Base-by-base conservation (phyloP, 2,113 vertebrate species). In the Blennius ocellaris region DNA sequence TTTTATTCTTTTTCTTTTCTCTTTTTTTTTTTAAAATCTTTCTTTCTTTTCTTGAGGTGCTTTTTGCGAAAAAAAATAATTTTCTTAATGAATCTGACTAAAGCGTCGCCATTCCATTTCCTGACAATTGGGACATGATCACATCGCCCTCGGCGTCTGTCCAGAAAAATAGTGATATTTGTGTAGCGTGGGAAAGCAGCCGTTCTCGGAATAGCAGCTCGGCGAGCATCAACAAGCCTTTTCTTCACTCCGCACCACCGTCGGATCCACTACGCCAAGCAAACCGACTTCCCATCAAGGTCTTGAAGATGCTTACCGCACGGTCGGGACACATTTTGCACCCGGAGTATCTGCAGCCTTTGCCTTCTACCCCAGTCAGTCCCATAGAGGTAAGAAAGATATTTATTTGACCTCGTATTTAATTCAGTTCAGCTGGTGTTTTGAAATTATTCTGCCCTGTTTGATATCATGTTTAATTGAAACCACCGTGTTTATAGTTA, bases 261-360 rank as follows among this genome's bases (percentile, higher is more conserved):
- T 96, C 93, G 82, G 96, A 99, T 87, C 98, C 97, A 87, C 92
- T 95, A 90, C 96, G 98, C 87, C 98, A 99, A 96, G 97, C 98
- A 17, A 97, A 95, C 76, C 94, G 98, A 89, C 95, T 99, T 83
- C 98, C 96, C 79, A 98, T 99, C 93, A 98, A 98, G 95, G 94
- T 99, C 92, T 85, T 99, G 93, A 99, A 98, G 94, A 99, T 99
- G 98, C 96, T 99, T 68, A 99, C 96, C 59, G 97, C 97, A 86
- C 95, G 98, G 82, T 97, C 97, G 84, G 98, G 97, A 93, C 98
- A 99, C 96, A 98, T 99, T 94, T 94, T 99, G 94, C 98, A 99
- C 90, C 97, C 98, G 67, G 97, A 99, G 81, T 99, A 99, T 81
- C 95, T 99, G 77, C 98, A 99, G 92, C 98, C 98, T 74, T 89